These are phyloP conservation scores for Chaetodon trifasciatus DNA, from an alignment of 2,797 vertebrate genomes.

Conservation along the genomic window DNA sequence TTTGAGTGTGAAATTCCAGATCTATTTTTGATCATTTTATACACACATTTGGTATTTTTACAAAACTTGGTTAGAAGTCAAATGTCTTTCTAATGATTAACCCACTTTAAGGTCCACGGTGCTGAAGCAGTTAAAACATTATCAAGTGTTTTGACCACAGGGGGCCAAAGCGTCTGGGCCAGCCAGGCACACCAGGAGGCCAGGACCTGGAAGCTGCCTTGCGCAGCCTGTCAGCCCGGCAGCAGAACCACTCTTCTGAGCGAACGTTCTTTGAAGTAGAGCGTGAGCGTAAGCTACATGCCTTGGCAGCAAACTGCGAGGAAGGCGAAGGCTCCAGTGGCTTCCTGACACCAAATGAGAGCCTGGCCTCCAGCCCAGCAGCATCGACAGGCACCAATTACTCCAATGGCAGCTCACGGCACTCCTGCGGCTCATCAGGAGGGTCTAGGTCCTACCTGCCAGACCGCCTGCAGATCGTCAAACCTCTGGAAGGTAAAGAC, in stretches of 20 bases:
- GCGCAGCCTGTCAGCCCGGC: constrained; percentile 86
- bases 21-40: background rate
- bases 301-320: constrained; percentile 78
- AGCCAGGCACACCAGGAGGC: constrained; percentile 85
- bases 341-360: constrained; percentile 89
- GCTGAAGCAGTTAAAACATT: background rate
- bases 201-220: constrained; percentile 90
- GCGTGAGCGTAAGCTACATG: constrained; percentile 84
- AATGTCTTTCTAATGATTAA: background rate
- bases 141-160: constrained; percentile 23
- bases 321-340: constrained; percentile 85
- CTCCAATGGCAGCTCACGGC: constrained; percentile 88
- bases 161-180: constrained; percentile 81
- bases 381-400: constrained; percentile 88
- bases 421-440: constrained; percentile 86
- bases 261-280: constrained; percentile 89
- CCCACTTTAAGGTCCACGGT: background rate
- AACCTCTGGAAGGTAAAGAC: constrained; percentile 90
- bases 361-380: constrained; percentile 76
- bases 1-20: background rate
- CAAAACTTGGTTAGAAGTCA: background rate
- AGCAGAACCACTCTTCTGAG: constrained; percentile 85
- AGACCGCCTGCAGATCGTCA: constrained; percentile 92
- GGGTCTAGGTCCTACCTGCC: constrained; percentile 89
- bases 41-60: background rate